phyloP scores from a whole-genome alignment of 2,888 invertebrate genomes.

The Nycteola revayana region DNA sequence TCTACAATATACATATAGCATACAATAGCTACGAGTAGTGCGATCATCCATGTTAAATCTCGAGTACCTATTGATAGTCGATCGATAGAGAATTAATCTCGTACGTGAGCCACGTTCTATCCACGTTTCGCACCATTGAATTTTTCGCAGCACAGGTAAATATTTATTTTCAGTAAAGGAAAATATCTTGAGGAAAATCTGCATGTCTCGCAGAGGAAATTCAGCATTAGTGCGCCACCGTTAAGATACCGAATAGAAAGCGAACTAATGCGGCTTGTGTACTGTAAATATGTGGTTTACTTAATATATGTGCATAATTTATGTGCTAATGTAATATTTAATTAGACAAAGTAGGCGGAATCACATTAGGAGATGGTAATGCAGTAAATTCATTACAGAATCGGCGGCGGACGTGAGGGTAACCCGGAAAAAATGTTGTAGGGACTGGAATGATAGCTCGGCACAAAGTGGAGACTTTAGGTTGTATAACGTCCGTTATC shows the following conservation, averaged over 20 bases:
- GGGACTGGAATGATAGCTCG: slow-evolving; percentile 39
- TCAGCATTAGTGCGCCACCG: slow-evolving; percentile 32
- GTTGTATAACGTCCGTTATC: slow-evolving; percentile 77
- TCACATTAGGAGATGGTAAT: slow-evolving; percentile 38
- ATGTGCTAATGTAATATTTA: slow-evolving; percentile 32
- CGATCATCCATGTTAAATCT: no score
- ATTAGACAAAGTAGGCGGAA: slow-evolving; percentile 41
- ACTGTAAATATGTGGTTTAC: slow-evolving; percentile 10
- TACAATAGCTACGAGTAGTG: slow-evolving; percentile 3
- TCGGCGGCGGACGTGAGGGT: slow-evolving; percentile 38
- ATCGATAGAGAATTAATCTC: slow-evolving; percentile 36
- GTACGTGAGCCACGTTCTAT: slow-evolving; percentile 37
- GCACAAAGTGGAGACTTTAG: slow-evolving; percentile 58
- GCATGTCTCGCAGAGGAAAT: slow-evolving; percentile 33
- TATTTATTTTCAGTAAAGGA: slow-evolving; percentile 40
- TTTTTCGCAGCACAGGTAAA: slow-evolving; percentile 36
- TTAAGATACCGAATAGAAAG: slow-evolving; percentile 22
- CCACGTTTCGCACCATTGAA: slow-evolving; percentile 33
- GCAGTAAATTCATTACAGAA: slow-evolving; percentile 42
- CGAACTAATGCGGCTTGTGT: slow-evolving; percentile 14
- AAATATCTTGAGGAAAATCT: slow-evolving; percentile 36
- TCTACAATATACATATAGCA: slow-evolving; percentile 6
- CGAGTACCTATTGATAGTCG: slow-evolving; percentile 19
- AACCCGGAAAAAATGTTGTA: slow-evolving; percentile 48
- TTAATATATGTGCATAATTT: slow-evolving; percentile 14